Evolutionary conservation across 1,140 invertebrate species (phyloP).

Genomic region (Rhizoglyphus robini): DNA sequence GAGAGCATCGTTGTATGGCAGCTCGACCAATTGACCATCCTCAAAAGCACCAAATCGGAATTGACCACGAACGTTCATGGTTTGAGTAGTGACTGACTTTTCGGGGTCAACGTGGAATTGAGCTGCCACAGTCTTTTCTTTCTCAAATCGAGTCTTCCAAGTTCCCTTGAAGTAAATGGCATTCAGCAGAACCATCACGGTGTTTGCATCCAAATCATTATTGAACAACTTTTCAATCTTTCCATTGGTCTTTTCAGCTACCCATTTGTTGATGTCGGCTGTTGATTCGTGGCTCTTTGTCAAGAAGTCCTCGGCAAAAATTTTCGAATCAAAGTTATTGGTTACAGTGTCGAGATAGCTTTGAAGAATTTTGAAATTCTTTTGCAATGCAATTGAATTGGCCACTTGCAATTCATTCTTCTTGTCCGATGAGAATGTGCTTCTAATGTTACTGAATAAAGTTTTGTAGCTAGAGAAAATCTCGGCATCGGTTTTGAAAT

Average conservation of each 20-base stretch:
- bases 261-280: conserved; percentile 53
- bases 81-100: not conserved
- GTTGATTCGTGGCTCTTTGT: too few relatives aligned
- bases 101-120: too few relatives aligned
- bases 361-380: not conserved
- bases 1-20: not conserved
- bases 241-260: conserved; percentile 48
- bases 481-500: too few relatives aligned
- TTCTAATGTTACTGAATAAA: too few relatives aligned
- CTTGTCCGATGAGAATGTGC: too few relatives aligned
- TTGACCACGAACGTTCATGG: not conserved
- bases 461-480: too few relatives aligned
- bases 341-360: conserved; percentile 10
- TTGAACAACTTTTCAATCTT: conserved; percentile 45
- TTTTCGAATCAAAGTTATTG: not conserved
- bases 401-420: not conserved
- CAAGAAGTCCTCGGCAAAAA: conserved; percentile 28
- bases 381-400: not conserved
- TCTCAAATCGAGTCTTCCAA: conserved; percentile 60
- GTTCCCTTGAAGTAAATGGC: conserved; percentile 65
- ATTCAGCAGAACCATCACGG: conserved; percentile 53
- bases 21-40: not conserved
- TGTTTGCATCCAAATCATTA: not conserved
- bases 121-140: too few relatives aligned
- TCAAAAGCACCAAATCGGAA: not conserved